Evolutionary conservation across 2,888 invertebrate species (phyloP).

Genomic region (Stenolophus ochropezus): DNA sequence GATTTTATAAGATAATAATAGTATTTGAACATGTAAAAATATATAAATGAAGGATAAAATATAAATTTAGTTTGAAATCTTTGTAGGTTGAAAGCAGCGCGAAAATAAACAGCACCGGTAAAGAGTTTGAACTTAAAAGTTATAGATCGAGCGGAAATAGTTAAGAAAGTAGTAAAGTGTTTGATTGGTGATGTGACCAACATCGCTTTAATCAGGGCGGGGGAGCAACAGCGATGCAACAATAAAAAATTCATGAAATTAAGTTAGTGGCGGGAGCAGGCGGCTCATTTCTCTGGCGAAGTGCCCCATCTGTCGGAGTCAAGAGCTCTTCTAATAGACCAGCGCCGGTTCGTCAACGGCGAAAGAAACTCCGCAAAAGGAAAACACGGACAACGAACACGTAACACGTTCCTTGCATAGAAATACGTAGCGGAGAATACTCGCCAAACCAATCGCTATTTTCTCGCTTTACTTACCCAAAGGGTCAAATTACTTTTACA

Average conservation of each 20-base stretch:
- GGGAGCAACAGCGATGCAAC: conserved; percentile 19
- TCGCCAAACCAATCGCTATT: neutral
- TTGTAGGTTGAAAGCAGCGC: neutral
- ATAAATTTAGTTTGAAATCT: neutral
- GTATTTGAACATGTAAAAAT: too few relatives aligned
- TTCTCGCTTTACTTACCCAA: neutral
- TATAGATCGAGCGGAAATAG: neutral
- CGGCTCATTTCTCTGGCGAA: conserved; percentile 51
- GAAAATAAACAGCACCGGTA: neutral
- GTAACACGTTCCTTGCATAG: neutral
- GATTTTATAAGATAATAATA: too few relatives aligned
- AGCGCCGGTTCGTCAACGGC: conserved; percentile 53
- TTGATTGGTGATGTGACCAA: conserved; percentile 10
- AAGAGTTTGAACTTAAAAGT: neutral
- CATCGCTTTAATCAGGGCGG: conserved; percentile 34
- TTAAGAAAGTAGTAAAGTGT: conserved; percentile 7
- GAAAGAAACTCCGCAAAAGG: conserved; percentile 28
- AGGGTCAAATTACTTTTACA: neutral
- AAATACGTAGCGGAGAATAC: conserved; percentile 20
- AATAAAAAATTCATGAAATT: conserved; percentile 57
- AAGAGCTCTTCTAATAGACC: conserved; percentile 53
- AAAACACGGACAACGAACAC: conserved; percentile 10
- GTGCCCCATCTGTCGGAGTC: conserved; percentile 55
- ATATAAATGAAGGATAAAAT: too few relatives aligned
- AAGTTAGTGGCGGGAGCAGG: conserved; percentile 51